Evolutionary conservation across 2,888 invertebrate genomes (phyloP).

Genomic region (Cylloceria caligata): DNA sequence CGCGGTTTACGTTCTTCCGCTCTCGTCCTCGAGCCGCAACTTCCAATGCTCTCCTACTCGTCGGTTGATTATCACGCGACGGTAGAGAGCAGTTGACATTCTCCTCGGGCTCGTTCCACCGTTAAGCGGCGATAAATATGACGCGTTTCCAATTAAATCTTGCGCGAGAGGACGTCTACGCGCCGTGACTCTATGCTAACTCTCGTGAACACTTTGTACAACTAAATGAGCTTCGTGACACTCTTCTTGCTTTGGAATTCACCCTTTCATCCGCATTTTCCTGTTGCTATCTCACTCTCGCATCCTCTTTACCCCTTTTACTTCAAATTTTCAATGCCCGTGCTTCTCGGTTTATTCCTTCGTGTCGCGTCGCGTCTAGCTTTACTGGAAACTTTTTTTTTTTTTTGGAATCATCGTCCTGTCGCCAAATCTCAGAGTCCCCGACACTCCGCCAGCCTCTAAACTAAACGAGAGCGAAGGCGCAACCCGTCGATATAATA

Average conservation of each 20-base stretch:
- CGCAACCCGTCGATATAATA: conserved; percentile 71
- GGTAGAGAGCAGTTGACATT: conserved; percentile 69
- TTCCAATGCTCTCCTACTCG: conserved; percentile 10
- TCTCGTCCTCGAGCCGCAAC: conserved; percentile 10
- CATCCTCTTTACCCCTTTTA: not conserved
- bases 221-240: conserved; percentile 14
- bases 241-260: conserved; percentile 2
- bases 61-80: conserved; percentile 29
- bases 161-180: conserved; percentile 53
- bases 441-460: conserved; percentile 37
- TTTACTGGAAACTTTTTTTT: not conserved
- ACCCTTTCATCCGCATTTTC: conserved; percentile 16
- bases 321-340: conserved; percentile 4
- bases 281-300: conserved; percentile 17
- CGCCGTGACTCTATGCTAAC: not conserved
- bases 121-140: conserved; percentile 73
- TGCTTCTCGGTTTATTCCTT: not conserved
- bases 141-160: conserved; percentile 78
- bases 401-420: not conserved
- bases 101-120: conserved; percentile 68
- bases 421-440: conserved; percentile 15
- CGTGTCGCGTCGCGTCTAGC: not conserved
- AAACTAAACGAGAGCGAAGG: conserved; percentile 49
- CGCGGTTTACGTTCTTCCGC: conserved; percentile 26
- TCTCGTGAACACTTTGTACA: conserved; percentile 17